Evolutionary conservation across 2,113 vertebrate genomes (phyloP).

Genomic region (Mixornis gularis): DNA sequence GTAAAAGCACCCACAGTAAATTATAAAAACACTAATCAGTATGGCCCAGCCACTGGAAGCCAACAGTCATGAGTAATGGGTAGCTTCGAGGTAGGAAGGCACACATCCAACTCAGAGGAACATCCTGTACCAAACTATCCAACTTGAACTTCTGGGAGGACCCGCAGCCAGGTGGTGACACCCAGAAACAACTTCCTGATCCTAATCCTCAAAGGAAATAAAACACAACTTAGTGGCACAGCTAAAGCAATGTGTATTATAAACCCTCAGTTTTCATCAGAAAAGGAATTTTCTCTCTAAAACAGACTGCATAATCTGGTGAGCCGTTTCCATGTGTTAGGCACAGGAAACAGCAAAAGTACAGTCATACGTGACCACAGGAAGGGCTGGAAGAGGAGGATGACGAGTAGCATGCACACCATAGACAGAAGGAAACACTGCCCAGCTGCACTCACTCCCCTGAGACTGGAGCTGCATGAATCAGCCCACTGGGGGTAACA

Average conservation of each 20-base stretch:
- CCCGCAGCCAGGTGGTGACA: background rate
- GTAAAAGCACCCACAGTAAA: background rate
- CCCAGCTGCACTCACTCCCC: background rate
- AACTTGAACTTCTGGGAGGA: background rate
- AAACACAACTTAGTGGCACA: background rate
- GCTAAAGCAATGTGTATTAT: background rate
- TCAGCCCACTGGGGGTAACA: background rate
- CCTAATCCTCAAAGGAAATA: slow-evolving; percentile 15
- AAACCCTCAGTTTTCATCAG: background rate
- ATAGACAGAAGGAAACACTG: background rate
- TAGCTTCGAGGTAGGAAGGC: slow-evolving; percentile 46
- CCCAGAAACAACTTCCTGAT: slow-evolving; percentile 3
- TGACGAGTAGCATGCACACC: background rate
- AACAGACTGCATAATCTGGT: background rate
- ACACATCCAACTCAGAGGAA: slow-evolving; percentile 38
- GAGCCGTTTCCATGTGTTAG: background rate
- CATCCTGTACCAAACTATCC: slow-evolving; percentile 46
- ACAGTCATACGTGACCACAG: background rate
- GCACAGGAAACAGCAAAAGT: background rate
- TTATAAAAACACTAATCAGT: slow-evolving; percentile 4
- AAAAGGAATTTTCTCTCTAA: background rate
- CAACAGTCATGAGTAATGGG: slow-evolving; percentile 42
- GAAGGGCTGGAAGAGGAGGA: background rate
- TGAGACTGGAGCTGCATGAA: background rate
- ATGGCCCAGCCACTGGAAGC: slow-evolving; percentile 19